Base-by-base conservation (phyloP, 37 sponge, comb jelly and placozoan genomes). In the Haliclona indistincta region DNA sequence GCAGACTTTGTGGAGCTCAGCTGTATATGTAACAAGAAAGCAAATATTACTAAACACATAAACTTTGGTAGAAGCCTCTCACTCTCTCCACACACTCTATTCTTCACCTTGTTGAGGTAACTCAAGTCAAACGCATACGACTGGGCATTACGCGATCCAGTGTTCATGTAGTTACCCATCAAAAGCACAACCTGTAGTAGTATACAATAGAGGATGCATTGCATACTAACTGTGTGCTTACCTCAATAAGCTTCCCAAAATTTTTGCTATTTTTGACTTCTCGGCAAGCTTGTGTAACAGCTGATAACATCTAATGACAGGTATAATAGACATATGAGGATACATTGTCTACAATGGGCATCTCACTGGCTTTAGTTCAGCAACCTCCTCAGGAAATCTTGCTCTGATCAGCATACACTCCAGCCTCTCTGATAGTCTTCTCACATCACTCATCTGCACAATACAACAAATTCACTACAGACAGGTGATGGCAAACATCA, bases 81-180 rank as follows among this genome's bases (percentile, higher is more conserved):
- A n/a, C n/a, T n/a, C n/a, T n/a, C 15, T 25, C 30, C 51, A 11
- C 30, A 34, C 38, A 20, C n/a, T 38, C 34, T 8, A 10, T 54
- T 7, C 40, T 75, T 25, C 64, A 91, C 87, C 84, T 97, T 97
- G 28, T 94, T 93, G 22, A 97, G 87, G 86, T 81, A 97, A 83
- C 89, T 97, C 32, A 97, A 75, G 33, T 97, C 94, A 82, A 93
- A 97, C 0, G 94, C 97, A 53, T 72, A 93, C 6, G 94, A 82
- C 61, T 93, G 91, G 34, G 79, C 83, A 71, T 97, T 97, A 35
- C 94, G 76, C 11, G 94, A 93, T 4, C 97, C 97, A 61, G 94
- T 77, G 63, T 97, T 97, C 97, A 97, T 97, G 83, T 97, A 97
- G 86, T 97, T 97, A 37, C 97, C 97, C 77, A 93, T 93, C 72